Evolutionary conservation across 2,797 vertebrate species (phyloP).

Genomic region (Bufotes viridis): DNA sequence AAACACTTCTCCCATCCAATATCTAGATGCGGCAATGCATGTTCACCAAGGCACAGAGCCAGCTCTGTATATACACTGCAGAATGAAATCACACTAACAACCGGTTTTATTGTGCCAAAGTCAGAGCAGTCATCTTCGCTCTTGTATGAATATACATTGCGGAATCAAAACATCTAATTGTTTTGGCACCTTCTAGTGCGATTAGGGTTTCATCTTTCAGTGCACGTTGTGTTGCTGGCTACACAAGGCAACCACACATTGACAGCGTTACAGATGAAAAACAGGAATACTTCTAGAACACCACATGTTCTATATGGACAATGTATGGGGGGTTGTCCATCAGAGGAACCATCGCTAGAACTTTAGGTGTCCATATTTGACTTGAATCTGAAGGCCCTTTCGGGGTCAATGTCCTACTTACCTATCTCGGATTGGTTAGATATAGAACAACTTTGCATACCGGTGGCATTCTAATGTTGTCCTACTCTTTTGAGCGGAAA

Average conservation of each 20-base stretch:
- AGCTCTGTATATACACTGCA: slow-evolving; percentile 23
- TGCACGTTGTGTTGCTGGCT: slow-evolving; percentile 39
- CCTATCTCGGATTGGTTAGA: neutral
- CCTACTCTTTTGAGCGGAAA: neutral
- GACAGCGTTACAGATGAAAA: neutral
- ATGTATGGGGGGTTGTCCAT: neutral
- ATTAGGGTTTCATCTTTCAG: slow-evolving; percentile 26
- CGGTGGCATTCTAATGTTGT: neutral
- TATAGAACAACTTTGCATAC: neutral
- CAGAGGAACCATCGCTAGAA: too few relatives aligned
- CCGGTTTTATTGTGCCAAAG: slow-evolving; percentile 35
- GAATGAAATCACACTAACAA: slow-evolving; percentile 46
- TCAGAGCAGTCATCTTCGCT: slow-evolving; percentile 5
- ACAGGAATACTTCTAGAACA: neutral
- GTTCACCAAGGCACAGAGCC: slow-evolving; percentile 17
- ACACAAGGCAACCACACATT: neutral
- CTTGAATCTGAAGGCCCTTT: neutral
- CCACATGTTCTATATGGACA: neutral
- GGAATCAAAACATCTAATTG: slow-evolving; percentile 43
- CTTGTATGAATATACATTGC: slow-evolving; percentile 32
- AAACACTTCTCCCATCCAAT: slow-evolving; percentile 39
- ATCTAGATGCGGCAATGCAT: slow-evolving; percentile 34
- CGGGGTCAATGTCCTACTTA: neutral
- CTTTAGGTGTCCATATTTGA: neutral
- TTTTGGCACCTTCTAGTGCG: slow-evolving; percentile 47